Evolutionary conservation across 1,140 invertebrate species (phyloP).

Genomic region (Tetramorium parvispinum): DNA sequence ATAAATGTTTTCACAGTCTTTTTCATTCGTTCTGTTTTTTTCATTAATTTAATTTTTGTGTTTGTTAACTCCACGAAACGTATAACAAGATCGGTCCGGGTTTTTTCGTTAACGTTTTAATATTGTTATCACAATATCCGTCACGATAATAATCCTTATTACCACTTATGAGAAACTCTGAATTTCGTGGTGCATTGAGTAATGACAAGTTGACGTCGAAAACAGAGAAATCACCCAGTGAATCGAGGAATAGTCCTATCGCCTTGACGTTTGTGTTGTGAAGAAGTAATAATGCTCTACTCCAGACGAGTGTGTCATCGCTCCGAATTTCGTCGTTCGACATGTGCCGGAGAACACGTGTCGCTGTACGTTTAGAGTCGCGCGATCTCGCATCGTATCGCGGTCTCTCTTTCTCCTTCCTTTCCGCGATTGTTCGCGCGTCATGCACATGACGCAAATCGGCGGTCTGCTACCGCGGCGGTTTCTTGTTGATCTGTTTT

Average conservation of each 20-base stretch:
- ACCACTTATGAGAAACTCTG: background rate
- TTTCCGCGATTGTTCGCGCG: background rate
- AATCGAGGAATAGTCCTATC: background rate
- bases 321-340: constrained; percentile 7
- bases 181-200: background rate
- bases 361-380: background rate
- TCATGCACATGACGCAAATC: constrained; percentile 58
- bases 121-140: background rate
- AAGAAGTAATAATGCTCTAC: constrained; percentile 1
- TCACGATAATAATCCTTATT: background rate
- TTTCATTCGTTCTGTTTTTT: background rate
- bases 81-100: background rate
- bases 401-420: background rate
- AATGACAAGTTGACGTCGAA: background rate
- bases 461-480: background rate
- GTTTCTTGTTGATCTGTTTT: constrained; percentile 65
- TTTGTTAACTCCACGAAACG: background rate
- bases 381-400: background rate
- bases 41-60: background rate
- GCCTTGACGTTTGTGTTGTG: background rate
- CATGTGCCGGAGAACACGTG: background rate
- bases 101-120: background rate
- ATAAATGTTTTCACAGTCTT: background rate
- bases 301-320: background rate
- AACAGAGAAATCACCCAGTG: background rate